phyloP scores from a whole-genome alignment of 2,113 vertebrate genomes.

The Oreocharis arfaki region DNA sequence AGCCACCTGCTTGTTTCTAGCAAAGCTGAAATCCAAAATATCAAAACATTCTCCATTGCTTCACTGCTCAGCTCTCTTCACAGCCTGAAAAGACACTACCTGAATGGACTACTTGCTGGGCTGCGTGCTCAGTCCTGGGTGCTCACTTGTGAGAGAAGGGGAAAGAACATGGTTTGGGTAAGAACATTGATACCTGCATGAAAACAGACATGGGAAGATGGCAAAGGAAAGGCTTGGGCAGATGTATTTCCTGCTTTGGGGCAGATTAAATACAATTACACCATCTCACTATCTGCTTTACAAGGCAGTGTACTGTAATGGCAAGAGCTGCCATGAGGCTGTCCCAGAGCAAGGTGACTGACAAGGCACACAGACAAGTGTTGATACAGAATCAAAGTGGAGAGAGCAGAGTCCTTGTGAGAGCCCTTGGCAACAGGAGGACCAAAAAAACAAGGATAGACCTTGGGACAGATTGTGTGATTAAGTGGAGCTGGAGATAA shows the following conservation, averaged over 20 bases:
- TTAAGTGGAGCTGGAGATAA: conserved; percentile 26
- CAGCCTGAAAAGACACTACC: not conserved
- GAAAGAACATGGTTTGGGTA: not conserved
- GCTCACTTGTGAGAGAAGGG: not conserved
- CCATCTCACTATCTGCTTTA: not conserved
- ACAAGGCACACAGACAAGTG: not conserved
- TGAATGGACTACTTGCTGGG: not conserved
- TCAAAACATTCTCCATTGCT: not conserved
- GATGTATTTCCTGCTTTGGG: not conserved
- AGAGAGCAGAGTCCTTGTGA: not conserved
- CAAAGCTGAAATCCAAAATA: not conserved
- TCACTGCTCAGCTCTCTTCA: not conserved
- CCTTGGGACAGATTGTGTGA: conserved; percentile 32
- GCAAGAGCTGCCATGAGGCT: not conserved
- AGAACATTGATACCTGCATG: not conserved
- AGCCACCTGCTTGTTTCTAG: not conserved
- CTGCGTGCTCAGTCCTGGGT: not conserved
- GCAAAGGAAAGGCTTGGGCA: not conserved
- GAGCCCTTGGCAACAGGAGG: not conserved
- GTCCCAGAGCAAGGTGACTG: not conserved
- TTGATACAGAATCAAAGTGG: not conserved
- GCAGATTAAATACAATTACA: not conserved
- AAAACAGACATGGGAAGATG: not conserved
- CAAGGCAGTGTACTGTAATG: not conserved
- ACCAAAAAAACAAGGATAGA: not conserved